Conservation (phyloP, 2,797 vertebrate genomes). For the Mustela erminea region DNA sequence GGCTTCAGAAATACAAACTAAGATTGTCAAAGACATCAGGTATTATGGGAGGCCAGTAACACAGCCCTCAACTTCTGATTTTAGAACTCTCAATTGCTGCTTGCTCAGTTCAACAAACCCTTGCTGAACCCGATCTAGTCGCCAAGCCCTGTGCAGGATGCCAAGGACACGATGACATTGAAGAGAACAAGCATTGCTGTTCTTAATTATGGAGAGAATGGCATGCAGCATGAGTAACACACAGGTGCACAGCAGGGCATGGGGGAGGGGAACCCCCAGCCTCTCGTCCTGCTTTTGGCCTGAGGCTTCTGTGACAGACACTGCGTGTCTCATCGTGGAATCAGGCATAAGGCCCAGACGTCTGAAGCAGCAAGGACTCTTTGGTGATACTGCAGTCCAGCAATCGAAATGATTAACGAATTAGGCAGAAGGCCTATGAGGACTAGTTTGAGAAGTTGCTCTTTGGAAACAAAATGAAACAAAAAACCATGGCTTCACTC, state of each 20-base stretch:
- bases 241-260: not conserved
- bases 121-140: not conserved
- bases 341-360: not conserved
- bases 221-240: slow-evolving; percentile 40
- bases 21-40: not conserved
- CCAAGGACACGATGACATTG: slow-evolving; percentile 53
- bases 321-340: not conserved
- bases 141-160: slow-evolving; percentile 34
- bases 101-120: slow-evolving; percentile 49
- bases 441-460: not conserved
- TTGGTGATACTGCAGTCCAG: not conserved
- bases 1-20: not conserved
- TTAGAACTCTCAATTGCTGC: not conserved
- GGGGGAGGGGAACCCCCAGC: not conserved
- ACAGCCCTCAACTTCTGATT: not conserved
- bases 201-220: slow-evolving; percentile 58
- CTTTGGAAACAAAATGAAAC: not conserved
- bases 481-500: not conserved
- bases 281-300: not conserved
- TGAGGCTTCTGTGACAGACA: not conserved
- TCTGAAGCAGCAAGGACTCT: not conserved
- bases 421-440: not conserved
- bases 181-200: slow-evolving; percentile 54
- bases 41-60: not conserved
- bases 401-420: not conserved